These are phyloP conservation scores for Xiphorhynchus elegans DNA, from an alignment of 2,113 vertebrate genomes.

Conservation along the genomic window DNA sequence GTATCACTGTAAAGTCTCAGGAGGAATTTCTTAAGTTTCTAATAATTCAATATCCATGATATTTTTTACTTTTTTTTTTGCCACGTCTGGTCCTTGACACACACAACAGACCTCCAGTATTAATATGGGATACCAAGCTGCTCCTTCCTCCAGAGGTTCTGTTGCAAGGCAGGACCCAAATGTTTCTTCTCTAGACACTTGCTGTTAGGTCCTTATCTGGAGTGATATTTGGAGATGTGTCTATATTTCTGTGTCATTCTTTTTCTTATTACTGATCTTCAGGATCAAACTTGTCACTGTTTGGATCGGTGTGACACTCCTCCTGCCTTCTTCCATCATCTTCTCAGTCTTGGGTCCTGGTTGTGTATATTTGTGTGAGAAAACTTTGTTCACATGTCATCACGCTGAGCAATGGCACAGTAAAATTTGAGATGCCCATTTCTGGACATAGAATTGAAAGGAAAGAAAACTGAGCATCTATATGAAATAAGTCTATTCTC, in stretches of 20 bases:
- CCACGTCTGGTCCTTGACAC: background rate
- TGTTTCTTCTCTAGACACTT: background rate
- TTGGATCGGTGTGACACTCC: background rate
- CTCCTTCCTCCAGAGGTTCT: background rate
- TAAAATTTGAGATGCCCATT: background rate
- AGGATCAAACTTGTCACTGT: background rate
- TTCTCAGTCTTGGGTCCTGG: background rate
- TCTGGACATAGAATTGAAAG: background rate
- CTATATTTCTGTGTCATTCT: background rate
- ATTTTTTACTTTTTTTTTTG: background rate
- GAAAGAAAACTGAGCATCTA: background rate
- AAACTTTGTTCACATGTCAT: background rate
- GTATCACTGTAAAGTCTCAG: background rate
- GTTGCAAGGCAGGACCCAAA: background rate
- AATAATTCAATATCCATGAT: background rate
- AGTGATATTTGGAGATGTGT: background rate
- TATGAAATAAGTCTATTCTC: background rate
- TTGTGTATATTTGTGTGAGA: background rate
- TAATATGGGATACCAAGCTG: background rate
- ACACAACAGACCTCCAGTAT: background rate
- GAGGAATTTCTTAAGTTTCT: background rate
- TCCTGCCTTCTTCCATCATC: background rate
- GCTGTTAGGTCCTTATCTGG: background rate
- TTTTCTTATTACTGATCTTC: background rate
- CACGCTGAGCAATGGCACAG: background rate